phyloP scores from a whole-genome alignment of 2,113 vertebrate genomes.

The Aegithalos caudatus region DNA sequence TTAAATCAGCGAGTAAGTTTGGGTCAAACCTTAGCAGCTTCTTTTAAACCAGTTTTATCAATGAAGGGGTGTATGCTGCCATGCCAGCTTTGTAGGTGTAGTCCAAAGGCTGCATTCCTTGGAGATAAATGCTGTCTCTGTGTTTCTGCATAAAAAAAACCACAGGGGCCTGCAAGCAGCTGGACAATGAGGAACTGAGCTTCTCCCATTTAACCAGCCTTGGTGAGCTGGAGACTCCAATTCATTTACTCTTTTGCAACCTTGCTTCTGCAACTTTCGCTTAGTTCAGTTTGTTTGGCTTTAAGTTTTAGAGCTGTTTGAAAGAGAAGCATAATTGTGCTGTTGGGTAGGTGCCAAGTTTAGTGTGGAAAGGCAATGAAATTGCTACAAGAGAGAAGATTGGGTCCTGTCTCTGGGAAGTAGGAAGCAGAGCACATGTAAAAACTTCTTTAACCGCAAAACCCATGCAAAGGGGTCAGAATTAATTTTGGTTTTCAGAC shows the following conservation, averaged over 20 bases:
- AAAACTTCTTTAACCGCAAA: background rate
- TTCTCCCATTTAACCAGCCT: background rate
- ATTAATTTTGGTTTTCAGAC: background rate
- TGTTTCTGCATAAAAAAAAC: background rate
- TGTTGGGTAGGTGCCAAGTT: conserved; percentile 1
- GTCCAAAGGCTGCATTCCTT: background rate
- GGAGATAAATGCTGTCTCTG: background rate
- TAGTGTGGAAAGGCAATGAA: background rate
- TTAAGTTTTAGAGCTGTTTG: background rate
- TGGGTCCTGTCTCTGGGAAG: background rate
- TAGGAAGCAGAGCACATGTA: background rate
- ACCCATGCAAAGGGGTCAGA: background rate
- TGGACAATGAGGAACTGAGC: background rate
- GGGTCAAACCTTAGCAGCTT: background rate
- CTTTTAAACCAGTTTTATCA: background rate
- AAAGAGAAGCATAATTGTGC: background rate
- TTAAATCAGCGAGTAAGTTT: background rate
- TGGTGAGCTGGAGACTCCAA: background rate
- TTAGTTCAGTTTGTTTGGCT: conserved; percentile 8
- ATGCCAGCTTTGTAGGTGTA: background rate
- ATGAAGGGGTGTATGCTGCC: background rate
- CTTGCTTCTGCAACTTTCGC: background rate
- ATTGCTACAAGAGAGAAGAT: background rate
- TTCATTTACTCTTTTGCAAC: background rate
- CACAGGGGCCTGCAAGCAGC: background rate